Base-by-base conservation (phyloP, 2,888 invertebrate species). In the Ferrisia virgata region DNA sequence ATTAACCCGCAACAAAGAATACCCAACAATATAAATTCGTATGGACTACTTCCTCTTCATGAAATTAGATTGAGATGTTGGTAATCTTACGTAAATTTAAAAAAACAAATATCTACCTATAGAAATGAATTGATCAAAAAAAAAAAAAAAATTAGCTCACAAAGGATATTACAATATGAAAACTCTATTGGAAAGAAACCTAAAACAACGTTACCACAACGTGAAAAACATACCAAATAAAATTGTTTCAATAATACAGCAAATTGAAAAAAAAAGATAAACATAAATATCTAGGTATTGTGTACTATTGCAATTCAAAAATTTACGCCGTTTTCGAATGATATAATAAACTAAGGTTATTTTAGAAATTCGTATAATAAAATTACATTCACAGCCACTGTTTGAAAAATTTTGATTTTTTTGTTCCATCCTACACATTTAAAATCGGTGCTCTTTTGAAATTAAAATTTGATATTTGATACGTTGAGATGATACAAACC, bases 371-470 rank as follows among this genome's bases (percentile, higher is more conserved):
- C 64, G n/a, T 76, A 76, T 25, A 76, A 36, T 76, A 18, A 76
- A 36, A 76, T 76, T 76, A 76, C 28, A 36, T 76, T 76, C 72
- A 76, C 72, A 76, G 72, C 72, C 72, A 76, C 72, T 76, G 72
- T 76, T 76, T 76, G 72, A 76, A 76, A 76, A 76, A 36, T 76
- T 76, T 76, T 76, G 72, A 76, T 76, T 76, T 36, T 36, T 28
- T 36, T 36, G 13, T 53, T 22, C 53, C 47, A 76, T 2, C 18
- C 22, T 31, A 76, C 72, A 6, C 72, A 1, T 36, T 36, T 36
- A 72, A 33, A 36, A 53, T 22, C 72, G 72, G 72, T 76, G 72
- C 36, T 76, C 72, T 76, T 33, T 36, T 36, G 18, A 11, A 64
- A 18, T 2, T 28, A 36, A 6, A 36, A 36, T 76, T 76, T 76